phyloP scores from a whole-genome alignment of 2,113 vertebrate species.

The Laticauda colubrina region DNA sequence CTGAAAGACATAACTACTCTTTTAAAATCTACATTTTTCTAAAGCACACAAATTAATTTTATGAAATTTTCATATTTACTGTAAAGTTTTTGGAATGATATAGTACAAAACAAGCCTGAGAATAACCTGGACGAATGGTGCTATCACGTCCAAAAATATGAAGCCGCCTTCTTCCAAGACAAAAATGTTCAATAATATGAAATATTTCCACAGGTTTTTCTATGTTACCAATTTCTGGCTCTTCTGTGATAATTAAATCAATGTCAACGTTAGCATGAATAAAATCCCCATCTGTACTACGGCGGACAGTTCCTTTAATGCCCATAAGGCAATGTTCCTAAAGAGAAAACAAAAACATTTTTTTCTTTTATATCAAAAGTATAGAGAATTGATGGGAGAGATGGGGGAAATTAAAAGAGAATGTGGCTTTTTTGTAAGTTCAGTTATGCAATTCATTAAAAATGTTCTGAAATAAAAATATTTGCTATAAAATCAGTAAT shows the following conservation, averaged over 20 bases:
- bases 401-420: background rate
- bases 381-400: background rate
- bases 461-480: background rate
- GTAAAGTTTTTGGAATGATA: background rate
- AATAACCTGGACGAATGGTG: constrained; percentile 90
- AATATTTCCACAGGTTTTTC: constrained; percentile 99
- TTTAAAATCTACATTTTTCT: background rate
- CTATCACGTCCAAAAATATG: constrained; percentile 96
- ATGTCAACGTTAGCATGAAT: constrained; percentile 98
- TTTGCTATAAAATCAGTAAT: background rate
- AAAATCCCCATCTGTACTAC: constrained; percentile 94
- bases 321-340: constrained; percentile 99
- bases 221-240: constrained; percentile 96
- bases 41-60: background rate
- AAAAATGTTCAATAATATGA: constrained; percentile 98
- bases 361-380: background rate
- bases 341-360: background rate
- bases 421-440: background rate
- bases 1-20: background rate
- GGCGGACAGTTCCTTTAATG: constrained; percentile 93
- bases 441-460: background rate
- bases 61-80: background rate
- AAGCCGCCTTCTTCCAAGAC: constrained; percentile 87
- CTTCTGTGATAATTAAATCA: constrained; percentile 96
- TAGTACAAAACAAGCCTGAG: background rate